Evolutionary conservation across 2,113 vertebrate species (phyloP), one percentile per base, ranked within the genome.

Genomic region (Brachionichthys hirsutus): DNA sequence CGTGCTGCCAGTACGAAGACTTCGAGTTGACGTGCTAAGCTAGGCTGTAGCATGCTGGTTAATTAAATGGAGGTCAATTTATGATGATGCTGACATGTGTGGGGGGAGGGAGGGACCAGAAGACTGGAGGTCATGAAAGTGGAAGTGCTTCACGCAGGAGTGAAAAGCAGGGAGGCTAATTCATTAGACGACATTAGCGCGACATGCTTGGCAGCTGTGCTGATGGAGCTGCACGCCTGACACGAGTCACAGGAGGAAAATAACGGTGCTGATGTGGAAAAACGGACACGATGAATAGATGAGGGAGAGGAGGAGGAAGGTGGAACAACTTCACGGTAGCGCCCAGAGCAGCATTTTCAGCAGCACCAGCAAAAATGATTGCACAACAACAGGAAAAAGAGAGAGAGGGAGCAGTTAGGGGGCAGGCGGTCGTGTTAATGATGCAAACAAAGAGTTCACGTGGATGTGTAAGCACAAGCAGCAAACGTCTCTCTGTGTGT

Each of bases 51-150:
- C 18, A n/a, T 34, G 34, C 46, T 75, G 41, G 50, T 75, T 86
- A 77, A 81, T 84, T 76, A 78, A 87, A 84, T 82, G 64, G 67
- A 62, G 24, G 74, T 36, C 73, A 71, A 85, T 86, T 87, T 89
- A 80, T 85, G 72, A 78, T 70, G 46, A 17, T 80, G 60, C 17
- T 63, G 71, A 84, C 63, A 47, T 70, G 74, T 7, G 35, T 62
- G 71, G 59, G 49, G 60, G 60, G 71, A 56, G 49, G 60, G 60
- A 19, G 78, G 57, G 14, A 18, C 41, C 46, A 59, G 36, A 36
- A 49, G 10, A n/a, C 42, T 44, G 41, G 3, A 46, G 77, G 60
- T 80, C 71, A 84, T 84, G 71, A 66, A 81, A 85, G 74, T 73
- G 49, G 67, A 86, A 65, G 50, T 74, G 53, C 79, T 38, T 64